Conservation (phyloP, 2,113 vertebrate genomes). For the Emydura subglobosa region DNA sequence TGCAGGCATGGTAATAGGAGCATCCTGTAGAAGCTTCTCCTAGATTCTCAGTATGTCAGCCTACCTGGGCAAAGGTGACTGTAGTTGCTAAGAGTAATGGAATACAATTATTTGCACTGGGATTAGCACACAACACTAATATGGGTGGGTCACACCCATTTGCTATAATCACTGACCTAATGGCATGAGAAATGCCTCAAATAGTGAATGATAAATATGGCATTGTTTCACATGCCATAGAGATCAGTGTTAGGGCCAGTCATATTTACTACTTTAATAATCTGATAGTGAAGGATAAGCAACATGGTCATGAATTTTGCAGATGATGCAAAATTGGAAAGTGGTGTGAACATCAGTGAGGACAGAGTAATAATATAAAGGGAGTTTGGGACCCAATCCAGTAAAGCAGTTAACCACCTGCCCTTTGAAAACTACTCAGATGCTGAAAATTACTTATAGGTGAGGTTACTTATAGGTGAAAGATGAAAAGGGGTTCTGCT, state of each 20-base stretch:
- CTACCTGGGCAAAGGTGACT: background rate
- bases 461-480: conserved; percentile 10
- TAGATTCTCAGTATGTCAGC: background rate
- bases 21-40: background rate
- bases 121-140: conserved; percentile 52
- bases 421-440: background rate
- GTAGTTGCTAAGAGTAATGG: background rate
- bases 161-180: conserved; percentile 34
- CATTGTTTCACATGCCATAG: background rate
- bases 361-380: background rate
- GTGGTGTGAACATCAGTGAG: background rate
- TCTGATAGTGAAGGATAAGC: background rate
- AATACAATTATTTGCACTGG: background rate
- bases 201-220: background rate
- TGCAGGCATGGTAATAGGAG: background rate
- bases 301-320: background rate
- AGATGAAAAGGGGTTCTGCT: background rate
- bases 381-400: background rate
- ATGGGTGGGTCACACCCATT: background rate
- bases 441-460: background rate
- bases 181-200: accelerated
- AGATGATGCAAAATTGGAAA: background rate
- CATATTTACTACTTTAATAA: background rate
- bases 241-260: background rate
- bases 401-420: background rate